phyloP scores from a whole-genome alignment of 2,797 vertebrate genomes.

The Sebastes vulpes region DNA sequence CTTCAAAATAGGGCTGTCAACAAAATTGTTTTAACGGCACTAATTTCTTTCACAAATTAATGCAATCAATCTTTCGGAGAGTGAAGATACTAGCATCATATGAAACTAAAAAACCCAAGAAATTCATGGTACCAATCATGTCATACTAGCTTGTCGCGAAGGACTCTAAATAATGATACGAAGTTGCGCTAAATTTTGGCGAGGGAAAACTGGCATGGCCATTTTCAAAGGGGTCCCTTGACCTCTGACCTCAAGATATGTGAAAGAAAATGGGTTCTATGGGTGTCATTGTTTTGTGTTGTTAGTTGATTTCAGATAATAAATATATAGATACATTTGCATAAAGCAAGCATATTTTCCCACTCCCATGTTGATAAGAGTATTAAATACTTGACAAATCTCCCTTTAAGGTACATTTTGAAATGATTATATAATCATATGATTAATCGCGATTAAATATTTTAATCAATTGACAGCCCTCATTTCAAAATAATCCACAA shows the following conservation, averaged over 20 bases:
- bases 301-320: too few species aligned
- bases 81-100: background rate
- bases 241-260: too few species aligned
- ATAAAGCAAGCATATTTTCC: too few species aligned
- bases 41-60: background rate
- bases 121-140: background rate
- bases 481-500: background rate
- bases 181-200: background rate
- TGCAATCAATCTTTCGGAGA: background rate
- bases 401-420: background rate
- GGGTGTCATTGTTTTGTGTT: too few species aligned
- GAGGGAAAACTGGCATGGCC: background rate
- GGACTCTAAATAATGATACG: background rate
- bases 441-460: too few species aligned
- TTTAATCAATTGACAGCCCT: too few species aligned
- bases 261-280: too few species aligned
- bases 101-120: background rate
- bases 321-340: too few species aligned
- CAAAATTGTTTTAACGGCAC: background rate
- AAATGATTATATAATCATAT: too few species aligned
- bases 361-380: too few species aligned
- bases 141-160: background rate
- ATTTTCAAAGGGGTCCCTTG: background rate
- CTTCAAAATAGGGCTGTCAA: background rate
- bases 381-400: background rate